A percentile compares a stretch with the other conserved stretches of the same genome.
These are phyloP conservation scores for Xestia xanthographa DNA, from an alignment of 2,888 invertebrate genomes.

Conservation along the genomic window DNA sequence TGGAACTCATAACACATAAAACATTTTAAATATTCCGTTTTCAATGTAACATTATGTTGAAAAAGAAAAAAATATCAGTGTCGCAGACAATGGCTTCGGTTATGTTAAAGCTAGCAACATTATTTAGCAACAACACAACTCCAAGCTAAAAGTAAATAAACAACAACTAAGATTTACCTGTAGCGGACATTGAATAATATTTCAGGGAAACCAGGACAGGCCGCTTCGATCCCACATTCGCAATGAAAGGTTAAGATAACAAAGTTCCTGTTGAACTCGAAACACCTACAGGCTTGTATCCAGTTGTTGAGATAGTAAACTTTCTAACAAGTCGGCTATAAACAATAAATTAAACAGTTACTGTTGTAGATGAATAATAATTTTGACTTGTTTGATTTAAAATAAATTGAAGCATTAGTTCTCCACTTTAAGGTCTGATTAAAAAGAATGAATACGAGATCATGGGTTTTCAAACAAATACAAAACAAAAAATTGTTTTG, in stretches of 20 bases:
- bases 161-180: background rate
- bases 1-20: too few relatives aligned
- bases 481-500: too few relatives aligned
- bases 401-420: background rate
- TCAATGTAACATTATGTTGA: too few relatives aligned
- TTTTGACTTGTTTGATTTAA: conserved; percentile 3
- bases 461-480: background rate
- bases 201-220: conserved; percentile 3
- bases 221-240: conserved; percentile 5
- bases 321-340: conserved; percentile 48
- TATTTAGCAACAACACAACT: background rate
- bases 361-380: conserved; percentile 37
- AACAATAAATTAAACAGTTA: conserved; percentile 62
- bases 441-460: background rate
- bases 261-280: conserved; percentile 42
- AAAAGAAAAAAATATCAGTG: background rate
- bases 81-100: background rate
- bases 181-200: conserved; percentile 7
- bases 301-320: conserved; percentile 59
- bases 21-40: too few relatives aligned
- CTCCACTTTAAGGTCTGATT: background rate
- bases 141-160: background rate
- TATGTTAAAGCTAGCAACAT: background rate
- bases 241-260: conserved; percentile 59
- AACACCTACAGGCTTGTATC: conserved; percentile 62